Evolutionary conservation across 1,140 invertebrate species (phyloP).

Genomic region (Elymnias hypermnestra): DNA sequence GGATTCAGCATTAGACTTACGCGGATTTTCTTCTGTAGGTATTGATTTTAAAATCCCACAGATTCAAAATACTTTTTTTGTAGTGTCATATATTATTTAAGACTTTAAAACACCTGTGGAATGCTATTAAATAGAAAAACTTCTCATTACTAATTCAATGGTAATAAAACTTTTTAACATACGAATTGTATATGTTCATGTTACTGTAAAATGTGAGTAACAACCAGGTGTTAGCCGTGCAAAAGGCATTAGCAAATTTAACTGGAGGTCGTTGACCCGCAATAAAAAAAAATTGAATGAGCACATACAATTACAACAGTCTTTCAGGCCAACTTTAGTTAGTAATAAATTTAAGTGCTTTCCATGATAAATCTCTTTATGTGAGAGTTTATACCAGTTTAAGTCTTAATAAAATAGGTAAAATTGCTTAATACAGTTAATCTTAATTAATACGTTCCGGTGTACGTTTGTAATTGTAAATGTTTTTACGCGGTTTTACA

Average conservation of each 20-base stretch:
- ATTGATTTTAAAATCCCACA: neutral
- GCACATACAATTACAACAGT: conserved; percentile 7
- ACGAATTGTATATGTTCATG: too few species aligned
- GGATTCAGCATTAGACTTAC: conserved; percentile 4
- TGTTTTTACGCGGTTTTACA: too few species aligned
- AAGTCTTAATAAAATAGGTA: conserved; percentile 1
- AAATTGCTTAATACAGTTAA: neutral
- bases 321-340: conserved; percentile 12
- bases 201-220: conserved; percentile 3
- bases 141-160: too few species aligned
- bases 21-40: neutral
- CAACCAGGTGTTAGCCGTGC: conserved; percentile 10
- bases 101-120: too few species aligned
- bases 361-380: conserved; percentile 10
- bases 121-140: too few species aligned
- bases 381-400: neutral
- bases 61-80: too few species aligned
- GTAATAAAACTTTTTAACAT: too few species aligned
- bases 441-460: too few species aligned
- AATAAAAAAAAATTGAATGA: conserved; percentile 22
- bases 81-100: too few species aligned
- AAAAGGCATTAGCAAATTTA: conserved; percentile 5
- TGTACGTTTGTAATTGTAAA: too few species aligned
- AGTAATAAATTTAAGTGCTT: conserved; percentile 18
- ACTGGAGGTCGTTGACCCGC: conserved; percentile 19